A percentile compares a stretch with the other conserved stretches of the same genome.
Evolutionary conservation across 2,113 vertebrate genomes (phyloP).

Genomic region (Eudyptes chrysolophus): DNA sequence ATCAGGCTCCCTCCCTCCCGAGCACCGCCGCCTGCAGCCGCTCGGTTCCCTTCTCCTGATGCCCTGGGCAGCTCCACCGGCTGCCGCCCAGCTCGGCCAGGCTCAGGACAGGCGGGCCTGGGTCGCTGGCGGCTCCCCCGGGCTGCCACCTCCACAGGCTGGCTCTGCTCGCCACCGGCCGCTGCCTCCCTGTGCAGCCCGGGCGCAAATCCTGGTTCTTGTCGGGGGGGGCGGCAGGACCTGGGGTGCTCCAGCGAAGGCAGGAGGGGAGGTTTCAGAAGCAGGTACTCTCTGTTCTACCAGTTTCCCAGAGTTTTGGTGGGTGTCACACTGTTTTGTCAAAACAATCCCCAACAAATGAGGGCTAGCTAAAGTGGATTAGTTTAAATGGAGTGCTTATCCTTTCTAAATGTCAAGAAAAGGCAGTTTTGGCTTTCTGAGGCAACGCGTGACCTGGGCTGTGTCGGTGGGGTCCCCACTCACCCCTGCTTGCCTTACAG

Average conservation of each 20-base stretch:
- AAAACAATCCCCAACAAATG: neutral
- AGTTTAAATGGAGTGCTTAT: neutral
- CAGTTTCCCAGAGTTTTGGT: neutral
- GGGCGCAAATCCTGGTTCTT: too few species aligned
- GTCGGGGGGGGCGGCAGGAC: neutral
- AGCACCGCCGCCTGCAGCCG: neutral
- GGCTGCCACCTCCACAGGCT: neutral
- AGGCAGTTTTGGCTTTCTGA: neutral
- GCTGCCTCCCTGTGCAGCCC: neutral
- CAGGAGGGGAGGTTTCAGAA: neutral
- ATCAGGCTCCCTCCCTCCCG: neutral
- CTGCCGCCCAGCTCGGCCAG: neutral
- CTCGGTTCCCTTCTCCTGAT: neutral
- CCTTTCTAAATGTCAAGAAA: conserved; percentile 28
- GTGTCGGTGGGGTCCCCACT: neutral
- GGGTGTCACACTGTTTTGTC: neutral
- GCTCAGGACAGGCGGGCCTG: rapidly evolving
- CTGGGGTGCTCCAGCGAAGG: rapidly evolving
- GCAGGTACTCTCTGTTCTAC: neutral
- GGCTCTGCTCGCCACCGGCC: neutral
- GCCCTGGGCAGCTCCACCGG: too few species aligned
- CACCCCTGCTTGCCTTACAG: neutral
- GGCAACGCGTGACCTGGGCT: neutral
- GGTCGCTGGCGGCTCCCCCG: neutral
- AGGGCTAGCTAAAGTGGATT: neutral